Evolutionary conservation across 2,113 vertebrate species (phyloP).

Genomic region (Vicugna pacos): DNA sequence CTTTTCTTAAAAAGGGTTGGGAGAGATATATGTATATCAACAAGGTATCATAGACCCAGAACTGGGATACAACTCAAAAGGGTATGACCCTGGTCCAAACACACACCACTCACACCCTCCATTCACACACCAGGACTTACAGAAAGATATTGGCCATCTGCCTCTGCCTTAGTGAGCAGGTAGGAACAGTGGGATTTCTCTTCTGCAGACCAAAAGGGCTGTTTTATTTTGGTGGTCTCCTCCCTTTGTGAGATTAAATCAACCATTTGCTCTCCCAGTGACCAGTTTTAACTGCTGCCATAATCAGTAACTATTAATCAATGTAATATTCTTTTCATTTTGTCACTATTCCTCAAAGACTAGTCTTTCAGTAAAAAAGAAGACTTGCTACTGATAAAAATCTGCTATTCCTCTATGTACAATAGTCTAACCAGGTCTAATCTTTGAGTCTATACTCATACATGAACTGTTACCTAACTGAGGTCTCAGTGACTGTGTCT

Average conservation of each 20-base stretch:
- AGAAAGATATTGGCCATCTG: neutral
- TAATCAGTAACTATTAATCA: neutral
- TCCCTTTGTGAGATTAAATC: neutral
- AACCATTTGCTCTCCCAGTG: neutral
- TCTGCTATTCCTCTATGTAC: neutral
- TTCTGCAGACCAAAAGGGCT: neutral
- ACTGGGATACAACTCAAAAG: neutral
- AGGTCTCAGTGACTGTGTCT: neutral
- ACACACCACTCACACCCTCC: neutral
- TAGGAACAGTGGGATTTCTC: neutral
- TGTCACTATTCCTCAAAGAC: slow-evolving; percentile 18
- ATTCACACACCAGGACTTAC: neutral
- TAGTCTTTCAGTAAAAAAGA: slow-evolving; percentile 5
- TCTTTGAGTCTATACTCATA: neutral
- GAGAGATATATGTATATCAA: neutral
- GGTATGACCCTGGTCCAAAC: neutral
- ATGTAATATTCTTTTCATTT: neutral
- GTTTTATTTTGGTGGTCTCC: slow-evolving; percentile 11
- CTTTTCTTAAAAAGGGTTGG: too few species aligned
- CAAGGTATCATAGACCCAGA: neutral
- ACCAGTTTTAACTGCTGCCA: neutral
- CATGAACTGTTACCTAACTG: neutral
- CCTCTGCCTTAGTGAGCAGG: neutral
- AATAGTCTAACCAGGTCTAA: neutral
- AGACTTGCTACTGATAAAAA: neutral